Base-by-base conservation (phyloP, 2,113 vertebrate genomes). In the Dendropsophus ebraccatus region DNA sequence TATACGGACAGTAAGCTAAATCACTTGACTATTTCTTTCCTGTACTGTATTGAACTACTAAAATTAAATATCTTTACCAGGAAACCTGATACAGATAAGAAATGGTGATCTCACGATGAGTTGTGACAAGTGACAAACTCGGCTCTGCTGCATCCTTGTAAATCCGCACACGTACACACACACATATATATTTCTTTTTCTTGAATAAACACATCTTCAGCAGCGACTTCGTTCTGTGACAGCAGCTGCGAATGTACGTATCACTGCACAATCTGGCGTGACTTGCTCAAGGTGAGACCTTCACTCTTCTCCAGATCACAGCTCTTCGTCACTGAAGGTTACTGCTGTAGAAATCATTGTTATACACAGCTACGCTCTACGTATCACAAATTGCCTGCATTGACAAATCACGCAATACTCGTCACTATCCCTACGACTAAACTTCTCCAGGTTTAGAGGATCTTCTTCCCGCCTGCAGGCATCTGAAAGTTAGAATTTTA, bases 281-380 rank as follows among this genome's bases (percentile, higher is more conserved):
- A 86, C 76, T 80, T 28, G 19, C 62, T 80, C 35, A 70, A 78
- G 32, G 76, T 80, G 49, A 86, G 47, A 30, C 35, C 67, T 80
- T 28, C 23, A 28, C 76, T 30, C 9, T 16, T 45, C 32, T 83
- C 21, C 67, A 28, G 13, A 72, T 32, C 50, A 1, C 14, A 10
- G 35, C 69, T 23, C 67, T 70, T 23, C 21, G 14, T 69, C 65
- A n/a, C 81, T 76, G 70, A 84, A 76, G 82, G 82, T 84, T 49
- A 83, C 41, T 58, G 65, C 81, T 83, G 69, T 50, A 50, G 47
- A 72, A 82, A 28, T 75, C 12, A 49, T 81, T 32, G 25, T 52
- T 41, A 16, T 65, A 12, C 37, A 45, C 35, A 49, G 41, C 67
- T 50, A n/a, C n/a, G n/a, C n/a, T n/a, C n/a, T n/a, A n/a, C n/a